Percentiles rank a stretch among this genome's conserved stretches.
Evolutionary conservation across 2,888 invertebrate species (phyloP).

Genomic region (Erebia palarica): DNA sequence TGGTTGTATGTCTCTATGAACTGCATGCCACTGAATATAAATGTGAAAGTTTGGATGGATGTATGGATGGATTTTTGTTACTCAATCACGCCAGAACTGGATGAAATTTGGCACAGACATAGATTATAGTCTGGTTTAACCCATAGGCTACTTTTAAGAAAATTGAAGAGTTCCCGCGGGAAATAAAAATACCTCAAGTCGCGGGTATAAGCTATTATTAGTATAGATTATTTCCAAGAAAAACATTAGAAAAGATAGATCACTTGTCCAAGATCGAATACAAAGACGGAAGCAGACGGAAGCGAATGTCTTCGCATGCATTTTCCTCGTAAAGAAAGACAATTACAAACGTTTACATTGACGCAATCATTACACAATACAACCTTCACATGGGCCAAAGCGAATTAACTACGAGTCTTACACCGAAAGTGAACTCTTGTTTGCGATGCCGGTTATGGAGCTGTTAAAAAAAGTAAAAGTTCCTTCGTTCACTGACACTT

Average conservation of each 20-base stretch:
- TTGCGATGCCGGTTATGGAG: conserved; percentile 47
- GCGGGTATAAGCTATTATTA: too few species aligned
- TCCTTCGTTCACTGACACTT: conserved; percentile 52
- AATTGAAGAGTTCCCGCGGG: too few species aligned
- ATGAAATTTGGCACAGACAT: too few species aligned
- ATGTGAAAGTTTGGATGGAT: too few species aligned
- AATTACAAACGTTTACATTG: conserved; percentile 3
- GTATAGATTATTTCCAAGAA: background rate
- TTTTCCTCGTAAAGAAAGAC: conserved; percentile 5
- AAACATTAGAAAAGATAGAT: background rate
- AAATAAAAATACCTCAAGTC: too few species aligned
- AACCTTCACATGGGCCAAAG: conserved; percentile 27
- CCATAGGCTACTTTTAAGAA: too few species aligned
- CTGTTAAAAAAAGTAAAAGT: conserved; percentile 57
- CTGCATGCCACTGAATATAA: too few species aligned
- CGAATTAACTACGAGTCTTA: conserved; percentile 20
- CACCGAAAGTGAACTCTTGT: conserved; percentile 56
- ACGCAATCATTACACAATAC: conserved; percentile 32
- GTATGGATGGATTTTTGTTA: too few species aligned
- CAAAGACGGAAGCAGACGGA: background rate
- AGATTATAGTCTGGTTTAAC: too few species aligned
- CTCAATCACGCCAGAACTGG: too few species aligned
- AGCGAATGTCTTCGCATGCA: background rate
- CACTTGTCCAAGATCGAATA: background rate
- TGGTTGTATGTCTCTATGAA: too few species aligned